These are phyloP conservation scores for Pimephales promelas DNA, from an alignment of 2,113 vertebrate genomes.

Conservation along the genomic window DNA sequence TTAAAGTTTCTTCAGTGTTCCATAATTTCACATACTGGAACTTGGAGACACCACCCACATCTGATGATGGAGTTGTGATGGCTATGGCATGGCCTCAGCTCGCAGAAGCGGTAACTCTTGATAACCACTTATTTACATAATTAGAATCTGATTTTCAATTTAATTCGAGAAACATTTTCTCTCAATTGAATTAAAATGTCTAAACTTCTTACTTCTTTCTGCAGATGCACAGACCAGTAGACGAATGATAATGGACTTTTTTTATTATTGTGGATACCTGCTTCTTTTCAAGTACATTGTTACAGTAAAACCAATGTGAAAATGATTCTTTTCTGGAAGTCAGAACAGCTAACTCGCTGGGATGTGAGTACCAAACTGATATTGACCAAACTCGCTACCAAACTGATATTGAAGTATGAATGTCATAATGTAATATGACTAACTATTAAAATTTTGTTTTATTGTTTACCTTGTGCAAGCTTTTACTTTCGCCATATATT, in stretches of 20 bases:
- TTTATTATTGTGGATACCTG: constrained; percentile 1
- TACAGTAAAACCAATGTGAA: constrained; percentile 8
- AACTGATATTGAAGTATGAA: neutral
- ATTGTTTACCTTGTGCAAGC: neutral
- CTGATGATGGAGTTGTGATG: constrained; percentile 79
- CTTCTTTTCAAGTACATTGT: neutral
- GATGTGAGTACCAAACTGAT: neutral
- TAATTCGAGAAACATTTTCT: neutral
- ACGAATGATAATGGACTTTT: constrained; percentile 34
- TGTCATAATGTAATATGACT: constrained; percentile 9
- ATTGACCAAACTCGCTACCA: too few species aligned
- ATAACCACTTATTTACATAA: neutral
- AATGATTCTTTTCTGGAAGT: neutral
- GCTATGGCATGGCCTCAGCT: constrained; percentile 84
- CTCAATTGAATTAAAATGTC: neutral
- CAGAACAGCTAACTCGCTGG: neutral
- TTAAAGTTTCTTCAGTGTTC: constrained; percentile 78
- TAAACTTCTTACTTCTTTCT: constrained; percentile 5
- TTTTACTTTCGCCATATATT: neutral
- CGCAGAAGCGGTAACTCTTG: constrained; percentile 73
- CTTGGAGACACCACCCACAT: constrained; percentile 79
- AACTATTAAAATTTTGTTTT: constrained; percentile 35
- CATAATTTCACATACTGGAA: constrained; percentile 84
- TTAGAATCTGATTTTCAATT: too few species aligned
- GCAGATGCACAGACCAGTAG: constrained; percentile 60